Conservation (phyloP, 2,797 vertebrate species). For the Otus scops region DNA sequence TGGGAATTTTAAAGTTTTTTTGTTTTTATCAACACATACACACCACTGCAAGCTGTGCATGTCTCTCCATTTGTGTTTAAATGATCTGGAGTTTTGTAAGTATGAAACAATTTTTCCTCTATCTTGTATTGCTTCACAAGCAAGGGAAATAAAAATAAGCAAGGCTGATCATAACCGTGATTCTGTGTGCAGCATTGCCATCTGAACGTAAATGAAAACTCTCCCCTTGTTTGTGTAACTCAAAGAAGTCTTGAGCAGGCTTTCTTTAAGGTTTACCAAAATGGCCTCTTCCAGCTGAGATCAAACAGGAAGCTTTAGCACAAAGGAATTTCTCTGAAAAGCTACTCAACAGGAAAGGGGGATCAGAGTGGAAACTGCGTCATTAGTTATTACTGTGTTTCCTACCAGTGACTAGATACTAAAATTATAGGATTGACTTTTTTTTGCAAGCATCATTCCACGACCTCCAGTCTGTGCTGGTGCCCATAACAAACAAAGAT, state of each 20-base stretch:
- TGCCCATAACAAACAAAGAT: neutral
- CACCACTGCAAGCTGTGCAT: neutral
- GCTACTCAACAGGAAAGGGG: neutral
- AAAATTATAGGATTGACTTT: neutral
- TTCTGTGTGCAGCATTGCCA: neutral
- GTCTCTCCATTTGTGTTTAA: neutral
- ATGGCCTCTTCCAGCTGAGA: neutral
- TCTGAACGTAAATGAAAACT: neutral
- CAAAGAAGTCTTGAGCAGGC: neutral
- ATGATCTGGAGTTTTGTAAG: neutral
- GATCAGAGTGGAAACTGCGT: neutral
- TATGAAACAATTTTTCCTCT: neutral
- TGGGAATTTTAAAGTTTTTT: neutral
- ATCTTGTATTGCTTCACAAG: neutral
- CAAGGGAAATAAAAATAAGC: neutral
- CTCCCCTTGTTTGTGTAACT: neutral
- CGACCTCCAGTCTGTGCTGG: neutral
- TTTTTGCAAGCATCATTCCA: neutral
- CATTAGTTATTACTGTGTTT: neutral
- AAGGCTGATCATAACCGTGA: neutral
- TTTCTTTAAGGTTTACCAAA: neutral
- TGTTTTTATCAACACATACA: neutral
- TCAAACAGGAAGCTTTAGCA: neutral
- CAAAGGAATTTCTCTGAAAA: neutral
- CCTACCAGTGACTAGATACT: neutral